Evolutionary conservation across 2,797 vertebrate genomes (phyloP).

Genomic region (Argentina silus): DNA sequence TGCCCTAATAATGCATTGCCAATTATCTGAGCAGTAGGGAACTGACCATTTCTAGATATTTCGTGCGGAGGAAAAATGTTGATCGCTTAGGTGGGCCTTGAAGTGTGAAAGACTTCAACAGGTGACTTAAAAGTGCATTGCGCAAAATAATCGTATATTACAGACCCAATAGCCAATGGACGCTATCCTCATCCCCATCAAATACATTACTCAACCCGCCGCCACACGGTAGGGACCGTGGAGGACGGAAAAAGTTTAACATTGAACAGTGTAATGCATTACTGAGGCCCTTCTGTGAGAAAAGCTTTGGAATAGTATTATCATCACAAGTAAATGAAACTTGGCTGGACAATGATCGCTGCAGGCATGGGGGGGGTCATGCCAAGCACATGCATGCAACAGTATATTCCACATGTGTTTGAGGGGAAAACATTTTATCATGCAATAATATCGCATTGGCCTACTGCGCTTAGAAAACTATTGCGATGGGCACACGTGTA

Average conservation of each 20-base stretch:
- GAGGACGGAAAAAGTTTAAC: background rate
- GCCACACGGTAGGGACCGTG: background rate
- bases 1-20: background rate
- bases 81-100: background rate
- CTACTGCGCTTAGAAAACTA: too few relatives aligned
- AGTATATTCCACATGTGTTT: background rate
- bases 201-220: background rate
- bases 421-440: background rate
- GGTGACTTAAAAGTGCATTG: background rate
- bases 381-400: constrained; percentile 6
- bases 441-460: background rate
- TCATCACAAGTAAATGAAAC: background rate
- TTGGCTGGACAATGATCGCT: background rate
- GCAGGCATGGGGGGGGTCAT: background rate
- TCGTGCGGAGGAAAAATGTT: too few relatives aligned
- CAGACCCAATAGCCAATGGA: background rate
- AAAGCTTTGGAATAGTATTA: background rate
- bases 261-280: background rate
- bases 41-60: too few relatives aligned
- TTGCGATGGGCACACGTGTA: too few relatives aligned
- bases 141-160: background rate
- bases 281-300: background rate
- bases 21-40: too few relatives aligned
- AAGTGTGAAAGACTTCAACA: background rate
- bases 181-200: background rate